phyloP scores from a whole-genome alignment of 1,140 invertebrate species.

The Cotesia chilonis region DNA sequence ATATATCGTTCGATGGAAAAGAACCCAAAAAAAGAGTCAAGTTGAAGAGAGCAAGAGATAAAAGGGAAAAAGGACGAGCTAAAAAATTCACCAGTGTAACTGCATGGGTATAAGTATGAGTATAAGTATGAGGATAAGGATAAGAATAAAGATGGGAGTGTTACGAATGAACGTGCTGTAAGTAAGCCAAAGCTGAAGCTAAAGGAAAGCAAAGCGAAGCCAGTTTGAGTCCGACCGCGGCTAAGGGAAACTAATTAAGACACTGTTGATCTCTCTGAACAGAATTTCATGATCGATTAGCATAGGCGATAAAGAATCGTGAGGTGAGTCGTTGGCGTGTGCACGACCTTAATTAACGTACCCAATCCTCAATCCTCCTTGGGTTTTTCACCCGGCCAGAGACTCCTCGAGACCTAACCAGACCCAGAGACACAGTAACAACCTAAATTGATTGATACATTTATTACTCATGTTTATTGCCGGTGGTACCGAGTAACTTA shows the following conservation, averaged over 20 bases:
- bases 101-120: background rate
- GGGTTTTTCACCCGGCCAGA: slow-evolving; percentile 6
- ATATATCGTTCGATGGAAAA: background rate
- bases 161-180: background rate
- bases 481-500: too few relatives aligned
- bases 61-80: slow-evolving; percentile 2
- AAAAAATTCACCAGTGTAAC: background rate
- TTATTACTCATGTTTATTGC: too few relatives aligned
- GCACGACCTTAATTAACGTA: slow-evolving; percentile 59
- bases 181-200: background rate
- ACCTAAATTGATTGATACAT: too few relatives aligned
- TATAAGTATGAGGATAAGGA: too few relatives aligned
- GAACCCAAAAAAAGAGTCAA: background rate
- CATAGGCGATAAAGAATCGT: slow-evolving; percentile 52
- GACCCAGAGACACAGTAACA: background rate
- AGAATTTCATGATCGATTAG: slow-evolving; percentile 58
- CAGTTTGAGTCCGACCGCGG: slow-evolving; percentile 12
- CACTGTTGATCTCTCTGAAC: slow-evolving; percentile 53
- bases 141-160: too few relatives aligned
- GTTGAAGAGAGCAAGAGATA: background rate
- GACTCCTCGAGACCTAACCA: background rate
- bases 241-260: slow-evolving; percentile 60
- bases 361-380: slow-evolving; percentile 39
- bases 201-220: too few relatives aligned
- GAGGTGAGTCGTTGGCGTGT: slow-evolving; percentile 40